These are phyloP conservation scores for Pammene aurita DNA, from an alignment of 2,888 invertebrate genomes.

Conservation along the genomic window DNA sequence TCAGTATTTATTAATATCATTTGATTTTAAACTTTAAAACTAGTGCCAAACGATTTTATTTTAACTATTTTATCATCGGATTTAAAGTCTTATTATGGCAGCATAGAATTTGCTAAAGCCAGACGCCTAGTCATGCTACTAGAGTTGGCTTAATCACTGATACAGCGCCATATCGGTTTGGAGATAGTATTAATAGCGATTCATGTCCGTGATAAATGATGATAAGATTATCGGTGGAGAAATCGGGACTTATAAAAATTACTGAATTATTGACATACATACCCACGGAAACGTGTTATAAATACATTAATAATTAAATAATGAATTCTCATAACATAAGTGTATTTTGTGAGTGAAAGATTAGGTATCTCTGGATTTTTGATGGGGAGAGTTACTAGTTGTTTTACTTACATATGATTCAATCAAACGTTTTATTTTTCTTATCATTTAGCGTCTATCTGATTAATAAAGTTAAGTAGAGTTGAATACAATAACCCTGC, in stretches of 20 bases:
- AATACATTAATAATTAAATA: too few relatives aligned
- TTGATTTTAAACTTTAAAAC: background rate
- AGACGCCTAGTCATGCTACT: constrained; percentile 53
- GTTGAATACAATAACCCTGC: too few relatives aligned
- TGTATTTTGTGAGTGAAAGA: too few relatives aligned
- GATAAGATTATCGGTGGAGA: constrained; percentile 15
- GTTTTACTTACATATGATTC: too few relatives aligned
- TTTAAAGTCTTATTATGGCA: constrained; percentile 4
- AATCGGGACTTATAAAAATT: constrained; percentile 5
- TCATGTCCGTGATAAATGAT: constrained; percentile 32
- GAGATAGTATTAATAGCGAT: constrained; percentile 46
- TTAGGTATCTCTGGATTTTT: too few relatives aligned
- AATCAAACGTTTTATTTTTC: too few relatives aligned
- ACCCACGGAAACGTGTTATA: background rate
- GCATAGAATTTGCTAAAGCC: constrained; percentile 1
- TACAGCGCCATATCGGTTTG: constrained; percentile 56
- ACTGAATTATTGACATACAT: constrained; percentile 4
- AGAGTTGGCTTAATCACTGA: constrained; percentile 55
- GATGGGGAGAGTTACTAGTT: too few relatives aligned
- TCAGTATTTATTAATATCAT: background rate
- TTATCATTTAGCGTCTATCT: too few relatives aligned
- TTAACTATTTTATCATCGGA: background rate
- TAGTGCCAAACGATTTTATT: background rate
- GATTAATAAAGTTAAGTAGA: too few relatives aligned
- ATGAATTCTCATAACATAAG: too few relatives aligned